A percentile compares a stretch with the other conserved stretches of the same genome.
Evolutionary conservation across 1,140 invertebrate species (phyloP).

Genomic region (Pseudachorutes palmiensis): DNA sequence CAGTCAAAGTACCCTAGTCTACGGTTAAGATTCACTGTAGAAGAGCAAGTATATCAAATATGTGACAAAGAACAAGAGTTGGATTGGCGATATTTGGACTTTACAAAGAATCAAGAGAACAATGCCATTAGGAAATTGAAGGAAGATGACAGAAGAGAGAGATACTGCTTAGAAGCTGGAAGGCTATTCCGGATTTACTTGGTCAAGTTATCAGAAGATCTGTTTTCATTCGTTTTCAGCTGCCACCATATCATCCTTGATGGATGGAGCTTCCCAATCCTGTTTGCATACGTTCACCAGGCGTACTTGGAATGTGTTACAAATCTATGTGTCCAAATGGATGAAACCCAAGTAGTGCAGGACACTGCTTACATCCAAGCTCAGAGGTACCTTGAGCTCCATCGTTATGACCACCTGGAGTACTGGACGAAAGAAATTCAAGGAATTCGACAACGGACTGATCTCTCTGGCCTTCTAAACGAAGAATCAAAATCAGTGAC

Average conservation of each 20-base stretch:
- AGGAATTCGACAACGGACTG: background rate
- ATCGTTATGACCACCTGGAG: background rate
- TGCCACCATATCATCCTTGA: slow-evolving; percentile 16
- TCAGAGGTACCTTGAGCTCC: background rate
- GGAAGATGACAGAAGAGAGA: background rate
- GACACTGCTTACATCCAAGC: background rate
- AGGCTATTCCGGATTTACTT: slow-evolving; percentile 1
- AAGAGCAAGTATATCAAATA: too few species aligned
- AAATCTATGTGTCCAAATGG: too few species aligned
- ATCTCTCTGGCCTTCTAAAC: slow-evolving; percentile 4
- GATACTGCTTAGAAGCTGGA: background rate
- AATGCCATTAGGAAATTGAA: background rate
- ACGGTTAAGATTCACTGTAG: too few species aligned
- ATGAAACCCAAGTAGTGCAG: background rate
- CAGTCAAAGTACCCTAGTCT: too few species aligned
- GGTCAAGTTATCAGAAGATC: background rate
- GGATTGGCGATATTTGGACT: background rate
- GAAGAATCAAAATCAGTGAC: background rate
- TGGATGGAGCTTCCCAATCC: slow-evolving; percentile 17
- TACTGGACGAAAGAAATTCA: background rate
- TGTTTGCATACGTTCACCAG: slow-evolving; percentile 9
- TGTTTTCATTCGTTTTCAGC: slow-evolving; percentile 5
- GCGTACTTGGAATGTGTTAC: background rate
- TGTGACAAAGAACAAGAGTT: background rate
- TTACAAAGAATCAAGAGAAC: background rate